Base-by-base conservation (phyloP, 2,888 invertebrate genomes). In the Heteromurus nitidus region DNA sequence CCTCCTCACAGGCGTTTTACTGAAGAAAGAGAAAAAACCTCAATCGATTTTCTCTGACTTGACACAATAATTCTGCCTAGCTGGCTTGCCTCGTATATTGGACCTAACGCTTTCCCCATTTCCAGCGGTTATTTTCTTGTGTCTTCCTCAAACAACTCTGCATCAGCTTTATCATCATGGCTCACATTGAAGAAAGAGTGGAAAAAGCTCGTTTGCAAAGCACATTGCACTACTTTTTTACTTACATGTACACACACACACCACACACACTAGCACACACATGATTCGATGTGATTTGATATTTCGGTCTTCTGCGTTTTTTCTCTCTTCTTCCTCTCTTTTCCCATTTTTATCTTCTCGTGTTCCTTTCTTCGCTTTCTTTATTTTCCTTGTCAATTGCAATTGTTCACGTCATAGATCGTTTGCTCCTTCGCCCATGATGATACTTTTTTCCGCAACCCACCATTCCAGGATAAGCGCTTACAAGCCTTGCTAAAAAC, bases 31-130 rank as follows among this genome's bases (percentile, higher is more conserved):
- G 5, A 58, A 16, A 26, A 65, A 42, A 16, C 55, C 26, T 72
- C n/a, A n/a, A 75, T 75, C 42, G 75, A 75, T 75, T 75, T 74
- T 67, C 36, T 31, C 47, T 64, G 64, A 24, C 36, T 75, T 75
- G 65, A 65, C 75, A 65, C 75, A 75, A 75, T 75, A 65, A 65
- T 75, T 65, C 67, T 65, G 65, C 42, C 53, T 36, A 31, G 64
- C 68, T 68, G 28, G 7, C 20, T 36, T 24, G 7, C 18, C 1
- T 55, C 7, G 50, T n/a, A 50, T 22, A 22, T 24, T n/a, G 28
- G n/a, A 55, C 3, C 16, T 22, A 5, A n/a, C n/a, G n/a, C n/a
- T n/a, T n/a, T n/a, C n/a, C n/a, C n/a, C n/a, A n/a, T n/a, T n/a
- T n/a, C n/a, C n/a, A n/a, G n/a, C n/a, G n/a, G n/a, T n/a, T n/a